These are phyloP conservation scores for Euproctis similis DNA, from an alignment of 2,888 invertebrate species.

Conservation along the genomic window DNA sequence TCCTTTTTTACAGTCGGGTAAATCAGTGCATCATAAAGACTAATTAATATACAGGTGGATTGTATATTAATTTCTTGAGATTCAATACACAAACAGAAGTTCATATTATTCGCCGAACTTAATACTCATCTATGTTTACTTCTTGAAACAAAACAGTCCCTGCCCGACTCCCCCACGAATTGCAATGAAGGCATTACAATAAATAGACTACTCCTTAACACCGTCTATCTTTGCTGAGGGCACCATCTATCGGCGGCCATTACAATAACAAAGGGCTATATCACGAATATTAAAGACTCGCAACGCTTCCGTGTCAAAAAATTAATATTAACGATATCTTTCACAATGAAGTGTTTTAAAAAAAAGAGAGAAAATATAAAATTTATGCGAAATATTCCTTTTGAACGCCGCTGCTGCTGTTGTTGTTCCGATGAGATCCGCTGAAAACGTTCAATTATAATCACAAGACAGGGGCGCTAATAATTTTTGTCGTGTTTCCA, in stretches of 20 bases:
- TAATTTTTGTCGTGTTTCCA: slow-evolving; percentile 18
- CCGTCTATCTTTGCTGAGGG: slow-evolving; percentile 19
- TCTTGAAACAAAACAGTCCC: slow-evolving; percentile 4
- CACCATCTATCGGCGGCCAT: slow-evolving; percentile 37
- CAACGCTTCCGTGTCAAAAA: slow-evolving; percentile 68
- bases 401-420: slow-evolving; percentile 58
- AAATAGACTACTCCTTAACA: slow-evolving; percentile 19
- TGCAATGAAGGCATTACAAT: slow-evolving; percentile 12
- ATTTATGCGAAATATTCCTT: slow-evolving; percentile 70
- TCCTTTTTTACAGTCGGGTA: no score
- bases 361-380: slow-evolving; percentile 54
- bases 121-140: slow-evolving; percentile 5
- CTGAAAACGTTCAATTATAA: slow-evolving; percentile 57
- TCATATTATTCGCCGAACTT: no score
- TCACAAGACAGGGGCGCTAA: slow-evolving; percentile 30
- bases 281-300: slow-evolving; percentile 59
- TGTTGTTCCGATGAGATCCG: slow-evolving; percentile 45
- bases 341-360: slow-evolving; percentile 63
- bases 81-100: no score
- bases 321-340: slow-evolving; percentile 75
- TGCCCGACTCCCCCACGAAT: slow-evolving; percentile 10
- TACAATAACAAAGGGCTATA: slow-evolving; percentile 69
- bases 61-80: no score
- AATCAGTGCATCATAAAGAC: no score
- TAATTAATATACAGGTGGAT: no score